Percentiles rank a stretch among this genome's conserved stretches.
Conservation (phyloP, 2,888 invertebrate genomes). For the Drosophila koepferae region DNA sequence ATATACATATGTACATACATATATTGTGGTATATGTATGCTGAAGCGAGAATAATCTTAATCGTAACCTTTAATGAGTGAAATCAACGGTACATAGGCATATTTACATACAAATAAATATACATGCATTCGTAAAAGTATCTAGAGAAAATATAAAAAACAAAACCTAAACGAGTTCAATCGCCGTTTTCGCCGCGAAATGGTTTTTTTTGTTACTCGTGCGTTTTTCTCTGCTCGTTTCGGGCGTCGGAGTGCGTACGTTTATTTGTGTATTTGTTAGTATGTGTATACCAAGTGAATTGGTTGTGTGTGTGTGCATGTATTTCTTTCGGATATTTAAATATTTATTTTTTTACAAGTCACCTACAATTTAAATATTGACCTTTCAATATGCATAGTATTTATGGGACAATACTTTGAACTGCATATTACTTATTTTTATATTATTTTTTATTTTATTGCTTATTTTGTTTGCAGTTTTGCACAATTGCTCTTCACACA, state of each 20-base stretch:
- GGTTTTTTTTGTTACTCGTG: conserved; percentile 42
- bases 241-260: conserved; percentile 32
- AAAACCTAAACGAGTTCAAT: conserved; percentile 70
- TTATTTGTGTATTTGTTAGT: conserved; percentile 14
- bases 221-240: conserved; percentile 56
- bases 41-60: background rate
- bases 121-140: background rate
- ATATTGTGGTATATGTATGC: background rate
- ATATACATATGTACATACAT: background rate
- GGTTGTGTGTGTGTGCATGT: background rate
- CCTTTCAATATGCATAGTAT: conserved; percentile 14
- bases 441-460: too few relatives aligned
- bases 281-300: background rate
- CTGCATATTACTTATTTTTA: conserved; percentile 25
- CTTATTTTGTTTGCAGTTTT: conserved; percentile 53
- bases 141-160: conserved; percentile 47
- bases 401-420: conserved; percentile 52
- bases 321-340: conserved; percentile 38
- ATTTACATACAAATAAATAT: conserved; percentile 12
- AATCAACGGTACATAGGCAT: background rate
- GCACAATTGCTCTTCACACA: conserved; percentile 58
- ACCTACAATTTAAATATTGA: conserved; percentile 21
- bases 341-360: conserved; percentile 22
- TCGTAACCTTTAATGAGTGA: background rate
- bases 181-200: conserved; percentile 47